phyloP scores from a whole-genome alignment of 2,888 invertebrate species.

The Eristalis pertinax region DNA sequence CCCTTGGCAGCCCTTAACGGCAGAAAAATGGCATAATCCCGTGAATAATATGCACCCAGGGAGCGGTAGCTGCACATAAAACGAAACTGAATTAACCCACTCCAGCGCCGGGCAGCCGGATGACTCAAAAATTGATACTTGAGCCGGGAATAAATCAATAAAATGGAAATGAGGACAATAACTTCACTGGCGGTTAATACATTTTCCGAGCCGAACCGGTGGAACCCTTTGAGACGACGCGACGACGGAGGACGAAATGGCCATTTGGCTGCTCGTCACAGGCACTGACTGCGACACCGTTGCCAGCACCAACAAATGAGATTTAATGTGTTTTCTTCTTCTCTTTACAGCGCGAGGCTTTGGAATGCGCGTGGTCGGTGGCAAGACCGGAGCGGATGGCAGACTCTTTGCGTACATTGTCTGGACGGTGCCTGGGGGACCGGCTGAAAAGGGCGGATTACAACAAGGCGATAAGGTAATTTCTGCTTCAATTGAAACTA shows the following conservation, averaged over 20 bases:
- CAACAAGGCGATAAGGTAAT: conserved; percentile 93
- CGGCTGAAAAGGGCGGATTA: conserved; percentile 94
- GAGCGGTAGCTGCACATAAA: conserved; percentile 38
- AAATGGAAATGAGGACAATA: conserved; percentile 54
- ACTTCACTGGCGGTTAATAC: conserved; percentile 57
- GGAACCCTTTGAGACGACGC: conserved; percentile 43
- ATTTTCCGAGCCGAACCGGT: background rate
- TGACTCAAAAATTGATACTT: conserved; percentile 48
- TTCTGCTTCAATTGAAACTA: conserved; percentile 65
- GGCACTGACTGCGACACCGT: conserved; percentile 13
- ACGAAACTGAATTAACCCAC: conserved; percentile 36
- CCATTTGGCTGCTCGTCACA: conserved; percentile 28
- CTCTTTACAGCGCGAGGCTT: conserved; percentile 89
- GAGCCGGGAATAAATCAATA: conserved; percentile 53
- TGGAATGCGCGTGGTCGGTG: conserved; percentile 97
- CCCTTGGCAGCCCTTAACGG: background rate
- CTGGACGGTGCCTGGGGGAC: conserved; percentile 95
- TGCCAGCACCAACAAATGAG: conserved; percentile 48
- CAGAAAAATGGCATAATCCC: background rate
- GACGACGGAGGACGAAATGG: conserved; percentile 33
- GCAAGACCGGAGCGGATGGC: conserved; percentile 92
- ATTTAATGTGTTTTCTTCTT: conserved; percentile 57
- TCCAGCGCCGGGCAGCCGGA: background rate
- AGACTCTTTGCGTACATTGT: conserved; percentile 94
- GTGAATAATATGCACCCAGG: conserved; percentile 37